Percentiles rank a stretch among this genome's conserved stretches.
Evolutionary conservation across 1,140 invertebrate species (phyloP).

Genomic region (Nasonia vitripennis): DNA sequence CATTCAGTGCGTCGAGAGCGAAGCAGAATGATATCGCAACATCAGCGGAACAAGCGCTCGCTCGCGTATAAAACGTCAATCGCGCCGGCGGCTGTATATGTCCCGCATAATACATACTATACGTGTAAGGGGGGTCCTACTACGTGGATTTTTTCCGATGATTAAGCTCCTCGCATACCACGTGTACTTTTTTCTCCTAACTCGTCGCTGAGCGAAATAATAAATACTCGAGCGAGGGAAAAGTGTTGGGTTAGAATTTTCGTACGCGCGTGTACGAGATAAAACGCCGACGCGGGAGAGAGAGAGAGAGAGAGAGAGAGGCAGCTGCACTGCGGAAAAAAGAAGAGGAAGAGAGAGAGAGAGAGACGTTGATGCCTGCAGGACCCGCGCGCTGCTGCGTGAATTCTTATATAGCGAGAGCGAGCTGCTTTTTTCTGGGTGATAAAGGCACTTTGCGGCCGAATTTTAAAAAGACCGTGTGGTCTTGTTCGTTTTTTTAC

Average conservation of each 20-base stretch:
- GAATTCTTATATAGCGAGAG: background rate
- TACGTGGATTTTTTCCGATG: background rate
- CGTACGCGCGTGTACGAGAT: background rate
- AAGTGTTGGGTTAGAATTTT: too few relatives aligned
- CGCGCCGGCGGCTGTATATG: background rate
- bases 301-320: background rate
- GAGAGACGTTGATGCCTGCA: background rate
- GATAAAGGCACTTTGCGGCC: background rate
- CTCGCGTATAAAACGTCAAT: background rate
- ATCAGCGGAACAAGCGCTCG: slow-evolving; percentile 1
- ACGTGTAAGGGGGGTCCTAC: background rate
- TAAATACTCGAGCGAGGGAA: background rate
- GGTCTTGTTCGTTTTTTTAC: background rate
- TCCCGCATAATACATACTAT: background rate
- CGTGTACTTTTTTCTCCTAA: background rate
- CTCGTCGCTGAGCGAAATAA: background rate
- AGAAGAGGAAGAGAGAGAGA: background rate
- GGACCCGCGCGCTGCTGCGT: background rate
- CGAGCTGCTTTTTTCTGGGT: background rate
- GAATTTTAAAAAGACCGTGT: background rate
- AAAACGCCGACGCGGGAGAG: background rate
- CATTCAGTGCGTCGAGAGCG: background rate
- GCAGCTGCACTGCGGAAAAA: too few relatives aligned
- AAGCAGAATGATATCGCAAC: slow-evolving; percentile 14
- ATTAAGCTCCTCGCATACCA: too few relatives aligned